Evolutionary conservation across 2,797 vertebrate genomes (phyloP), one percentile per base, ranked within the genome.

Genomic region (Myotis daubentonii): DNA sequence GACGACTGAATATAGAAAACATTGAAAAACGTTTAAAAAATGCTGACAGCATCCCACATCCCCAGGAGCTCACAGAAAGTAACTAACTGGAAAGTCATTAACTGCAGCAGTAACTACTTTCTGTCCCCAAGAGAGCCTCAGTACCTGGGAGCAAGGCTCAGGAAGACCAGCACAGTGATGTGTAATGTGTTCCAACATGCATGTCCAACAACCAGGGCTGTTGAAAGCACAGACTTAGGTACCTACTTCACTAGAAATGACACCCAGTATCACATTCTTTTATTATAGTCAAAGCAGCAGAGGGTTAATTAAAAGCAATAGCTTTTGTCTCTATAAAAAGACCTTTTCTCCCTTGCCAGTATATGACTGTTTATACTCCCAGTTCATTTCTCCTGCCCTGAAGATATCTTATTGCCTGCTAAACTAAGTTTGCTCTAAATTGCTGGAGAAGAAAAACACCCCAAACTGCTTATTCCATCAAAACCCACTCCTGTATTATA

Each of bases 371-470:
- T 97, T 91, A 97, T 91, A 74, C 95, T 25, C 71, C 89, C 53
- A 28, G 74, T 66, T 96, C 95, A 96, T 95, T 97, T 94, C 68
- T 85, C 66, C 76, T 82, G 19, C 95, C 92, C 93, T 94, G 72
- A 86, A 95, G 75, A 95, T 95, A 95, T 95, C 96, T 72, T 96
- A 96, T 96, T 98, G 91, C n/a, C 79, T 82, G 94, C 68, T 75
- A 97, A 97, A 97, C 96, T 93, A 96, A 98, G 80, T 97, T 97
- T 95, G 95, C 83, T 87, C 97, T 96, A 97, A 96, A 89, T 95
- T 97, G 68, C 68, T 87, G 10, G 93, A 96, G 90, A 97, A 98
- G 94, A 97, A 95, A 94, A 95, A 92, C 53, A 95, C 36, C 81
- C 78, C 25, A 92, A 94, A 97, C 95, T 97, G 86, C 72, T 94